phyloP scores from a whole-genome alignment of 2,113 vertebrate genomes.

The Chloropsis cyanopogon region DNA sequence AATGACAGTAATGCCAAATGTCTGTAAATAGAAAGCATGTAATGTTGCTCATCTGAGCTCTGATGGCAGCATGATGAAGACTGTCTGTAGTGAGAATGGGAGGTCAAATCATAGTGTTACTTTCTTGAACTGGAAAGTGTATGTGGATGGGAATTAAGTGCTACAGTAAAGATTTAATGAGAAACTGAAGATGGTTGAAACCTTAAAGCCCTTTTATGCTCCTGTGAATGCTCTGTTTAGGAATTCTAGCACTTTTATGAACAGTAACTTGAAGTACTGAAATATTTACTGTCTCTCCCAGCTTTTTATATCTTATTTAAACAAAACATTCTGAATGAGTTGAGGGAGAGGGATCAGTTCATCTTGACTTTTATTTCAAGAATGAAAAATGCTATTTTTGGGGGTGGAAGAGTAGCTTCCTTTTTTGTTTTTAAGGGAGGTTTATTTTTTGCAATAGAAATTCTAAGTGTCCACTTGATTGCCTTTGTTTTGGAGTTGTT shows the following conservation, averaged over 20 bases:
- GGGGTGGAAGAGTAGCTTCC: not conserved
- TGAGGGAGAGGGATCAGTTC: not conserved
- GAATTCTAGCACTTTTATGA: not conserved
- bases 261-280: not conserved
- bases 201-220: not conserved
- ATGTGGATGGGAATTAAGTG: not conserved
- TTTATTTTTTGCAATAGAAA: not conserved
- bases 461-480: not conserved
- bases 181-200: not conserved
- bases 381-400: not conserved
- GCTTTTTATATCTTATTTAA: not conserved
- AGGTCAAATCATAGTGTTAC: not conserved
- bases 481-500: not conserved
- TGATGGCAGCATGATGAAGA: not conserved
- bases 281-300: not conserved
- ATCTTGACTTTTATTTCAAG: not conserved
- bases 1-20: not conserved
- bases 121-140: not conserved
- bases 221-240: not conserved
- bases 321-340: not conserved
- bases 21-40: not conserved
- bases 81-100: not conserved
- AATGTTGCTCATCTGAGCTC: not conserved
- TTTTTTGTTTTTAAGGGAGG: not conserved
- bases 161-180: slow-evolving; percentile 24